These are phyloP conservation scores for Andrena fulva DNA, from an alignment of 2,888 invertebrate species.

Conservation along the genomic window DNA sequence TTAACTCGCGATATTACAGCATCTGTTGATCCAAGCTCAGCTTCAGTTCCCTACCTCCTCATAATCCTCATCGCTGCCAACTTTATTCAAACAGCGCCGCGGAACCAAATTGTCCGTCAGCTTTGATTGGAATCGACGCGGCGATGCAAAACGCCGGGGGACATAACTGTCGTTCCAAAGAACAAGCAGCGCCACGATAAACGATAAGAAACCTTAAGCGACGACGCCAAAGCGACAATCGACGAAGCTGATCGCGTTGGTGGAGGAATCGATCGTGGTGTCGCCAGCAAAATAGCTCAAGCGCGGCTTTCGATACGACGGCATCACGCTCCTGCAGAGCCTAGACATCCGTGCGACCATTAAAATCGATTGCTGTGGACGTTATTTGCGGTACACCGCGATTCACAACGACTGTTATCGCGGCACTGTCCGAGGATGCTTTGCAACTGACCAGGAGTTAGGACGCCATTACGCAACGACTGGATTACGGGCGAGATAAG, in stretches of 20 bases:
- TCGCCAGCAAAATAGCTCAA: neutral
- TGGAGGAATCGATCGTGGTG: neutral
- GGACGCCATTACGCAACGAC: constrained; percentile 2
- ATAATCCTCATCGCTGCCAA: neutral
- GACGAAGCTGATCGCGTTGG: constrained; percentile 14
- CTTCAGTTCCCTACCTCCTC: neutral
- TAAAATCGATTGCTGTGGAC: constrained; percentile 46
- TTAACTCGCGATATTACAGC: constrained; percentile 9
- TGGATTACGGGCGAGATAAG: constrained; percentile 34
- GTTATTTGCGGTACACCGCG: constrained; percentile 37
- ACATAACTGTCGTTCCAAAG: neutral
- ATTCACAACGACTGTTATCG: constrained; percentile 43
- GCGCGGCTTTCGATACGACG: constrained; percentile 19
- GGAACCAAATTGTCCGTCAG: constrained; percentile 5
- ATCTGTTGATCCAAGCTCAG: constrained; percentile 4
- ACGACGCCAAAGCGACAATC: constrained; percentile 1
- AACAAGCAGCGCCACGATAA: neutral
- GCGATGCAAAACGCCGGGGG: neutral
- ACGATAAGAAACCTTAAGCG: neutral
- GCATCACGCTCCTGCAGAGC: constrained; percentile 10
- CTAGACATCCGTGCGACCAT: constrained; percentile 30
- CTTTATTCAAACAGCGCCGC: neutral
- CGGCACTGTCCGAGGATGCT: constrained; percentile 4
- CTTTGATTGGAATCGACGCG: neutral
- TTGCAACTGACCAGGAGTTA: constrained; percentile 24